Evolutionary conservation across 2,797 vertebrate genomes (phyloP), one percentile per base, ranked within the genome.

Genomic region (Streptopelia turtur): DNA sequence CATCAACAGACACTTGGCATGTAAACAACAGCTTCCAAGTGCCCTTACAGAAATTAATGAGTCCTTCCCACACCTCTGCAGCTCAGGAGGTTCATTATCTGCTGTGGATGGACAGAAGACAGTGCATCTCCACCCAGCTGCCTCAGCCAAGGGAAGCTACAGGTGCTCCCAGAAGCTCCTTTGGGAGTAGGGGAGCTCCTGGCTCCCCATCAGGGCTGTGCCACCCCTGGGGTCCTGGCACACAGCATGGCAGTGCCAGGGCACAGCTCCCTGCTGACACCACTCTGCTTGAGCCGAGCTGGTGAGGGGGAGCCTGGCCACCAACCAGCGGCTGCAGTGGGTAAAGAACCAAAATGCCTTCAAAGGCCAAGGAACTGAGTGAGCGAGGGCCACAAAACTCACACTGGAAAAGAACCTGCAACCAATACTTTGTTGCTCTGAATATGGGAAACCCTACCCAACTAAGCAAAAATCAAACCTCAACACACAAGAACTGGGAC

Each of bases 1-100:
- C 39, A 89, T 71, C 93, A 89, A 77, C 87, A 94, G 87, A 89
- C 43, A 50, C 22, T 71, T 68, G 49, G 30, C 65, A 93, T 50
- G 50, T 64, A 39, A 85, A 78, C 53, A 95, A 33, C 55, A 79
- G 71, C 74, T 93, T 95, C 74, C 63, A 68, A 94, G 78, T 13
- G 41, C 64, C 89, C 68, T 93, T 43, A 53, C 31, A 75, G 61
- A 74, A 90, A 90, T 61, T 56, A 71, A 59, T 28, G 47, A 77
- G 24, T 75, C 37, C 53, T 74, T 49, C 61, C 24, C 39, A 76
- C 13, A 69, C 21, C 53, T 39, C 56, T 52, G 49, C 31, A 69
- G 71, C 53, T 79, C n/a, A n/a, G 24, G 31, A 47, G 10, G 13
- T 24, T 71, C 10, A 60, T 71, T 64, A 53, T 69, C 69, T 69